Evolutionary conservation across 2,113 vertebrate genomes (phyloP).

Genomic region (Hypocryptadius cinnamomeus): DNA sequence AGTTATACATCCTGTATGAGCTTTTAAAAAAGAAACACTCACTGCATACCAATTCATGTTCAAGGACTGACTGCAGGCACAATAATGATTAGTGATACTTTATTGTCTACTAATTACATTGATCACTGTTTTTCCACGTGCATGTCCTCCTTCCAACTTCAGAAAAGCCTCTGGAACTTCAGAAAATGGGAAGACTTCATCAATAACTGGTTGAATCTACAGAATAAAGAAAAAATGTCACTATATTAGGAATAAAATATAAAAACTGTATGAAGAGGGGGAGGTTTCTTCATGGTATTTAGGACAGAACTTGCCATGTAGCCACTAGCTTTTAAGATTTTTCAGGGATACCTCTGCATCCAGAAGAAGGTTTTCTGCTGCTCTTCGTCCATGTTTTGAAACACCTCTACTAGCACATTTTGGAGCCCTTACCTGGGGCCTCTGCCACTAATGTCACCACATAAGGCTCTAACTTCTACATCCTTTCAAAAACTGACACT

Average conservation of each 20-base stretch:
- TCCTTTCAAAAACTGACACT: neutral
- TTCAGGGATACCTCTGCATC: neutral
- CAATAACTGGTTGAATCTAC: conserved; percentile 88
- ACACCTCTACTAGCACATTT: neutral
- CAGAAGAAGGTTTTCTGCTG: neutral
- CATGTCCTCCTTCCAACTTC: conserved; percentile 88
- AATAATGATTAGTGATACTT: neutral
- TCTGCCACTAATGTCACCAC: neutral
- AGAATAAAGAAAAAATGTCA: conserved; percentile 32
- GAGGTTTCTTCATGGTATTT: neutral
- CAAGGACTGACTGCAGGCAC: neutral
- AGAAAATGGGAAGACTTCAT: conserved; percentile 84
- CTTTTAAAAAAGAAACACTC: neutral
- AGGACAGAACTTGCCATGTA: neutral
- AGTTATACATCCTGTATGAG: neutral
- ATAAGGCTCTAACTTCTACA: neutral
- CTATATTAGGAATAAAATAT: neutral
- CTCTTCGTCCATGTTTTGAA: neutral
- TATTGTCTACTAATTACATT: conserved; percentile 65
- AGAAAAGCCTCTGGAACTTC: conserved; percentile 87
- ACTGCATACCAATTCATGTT: neutral
- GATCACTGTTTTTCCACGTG: conserved; percentile 91
- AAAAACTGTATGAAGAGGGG: neutral
- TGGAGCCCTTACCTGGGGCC: neutral
- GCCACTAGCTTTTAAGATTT: neutral